Evolutionary conservation across 1,140 invertebrate species (phyloP), one percentile per base, ranked within the genome.

Genomic region (Ceratina calcarata): DNA sequence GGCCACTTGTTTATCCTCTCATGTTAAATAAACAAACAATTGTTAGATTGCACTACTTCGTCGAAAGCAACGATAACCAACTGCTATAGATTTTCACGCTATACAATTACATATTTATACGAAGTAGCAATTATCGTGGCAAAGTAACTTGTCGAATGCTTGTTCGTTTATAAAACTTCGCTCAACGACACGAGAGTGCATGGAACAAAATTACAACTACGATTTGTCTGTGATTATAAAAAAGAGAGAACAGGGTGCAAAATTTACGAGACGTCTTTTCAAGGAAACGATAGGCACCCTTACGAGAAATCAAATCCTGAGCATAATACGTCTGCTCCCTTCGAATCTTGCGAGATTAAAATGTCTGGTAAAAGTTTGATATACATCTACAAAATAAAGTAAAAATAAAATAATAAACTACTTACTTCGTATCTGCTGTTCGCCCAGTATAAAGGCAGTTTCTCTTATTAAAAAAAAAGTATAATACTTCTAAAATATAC

Each of bases 341-440:
- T 76, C 20, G 55, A 18, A 12, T 67, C 61, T 74, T 67, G 27
- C 20, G 62, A 77, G 77, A 84, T 45, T 45, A 84, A 64, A 71
- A 82, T 22, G 51, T n/a, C 73, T 85, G 84, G 73, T 70, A 84
- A 85, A 70, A 85, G 78, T 78, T 82, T 67, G 67, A 79, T 82
- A 85, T n/a, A 80, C 37, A 60, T 80, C 57, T 85, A 85, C 32
- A 82, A 86, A 85, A 85, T 70, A 78, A 78, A 78, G 71, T 69
- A 78, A 70, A 78, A 65, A 71, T 65, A 78, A 60, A 78, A 60
- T 51, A 71, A 45, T 45, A 45, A 45, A 60, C 45, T 80, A 75
- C 27, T 66, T 80, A 62, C n/a, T 24, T 57, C 27, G 27, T 65
- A 55, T 60, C 24, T 64, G 68, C 62, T 60, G 53, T 20, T 74